Evolutionary conservation across 2,113 vertebrate species (phyloP).

Genomic region (Centrocercus urophasianus): DNA sequence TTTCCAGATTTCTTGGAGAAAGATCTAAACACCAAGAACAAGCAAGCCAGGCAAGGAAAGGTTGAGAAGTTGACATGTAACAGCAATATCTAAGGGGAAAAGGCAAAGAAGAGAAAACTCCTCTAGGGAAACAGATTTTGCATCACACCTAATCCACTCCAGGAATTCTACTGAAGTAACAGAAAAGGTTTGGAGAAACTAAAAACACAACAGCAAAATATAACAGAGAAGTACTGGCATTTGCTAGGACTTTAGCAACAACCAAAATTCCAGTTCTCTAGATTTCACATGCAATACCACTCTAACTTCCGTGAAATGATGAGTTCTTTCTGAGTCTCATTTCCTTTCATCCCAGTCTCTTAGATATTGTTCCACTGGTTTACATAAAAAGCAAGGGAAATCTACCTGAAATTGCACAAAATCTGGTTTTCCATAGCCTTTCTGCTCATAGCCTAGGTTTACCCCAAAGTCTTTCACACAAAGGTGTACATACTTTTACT

Average conservation of each 20-base stretch:
- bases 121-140: neutral
- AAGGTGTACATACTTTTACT: neutral
- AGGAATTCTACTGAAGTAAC: neutral
- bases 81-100: conserved; percentile 13
- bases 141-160: neutral
- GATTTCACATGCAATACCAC: neutral
- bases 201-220: neutral
- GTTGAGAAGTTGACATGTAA: conserved; percentile 3
- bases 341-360: neutral
- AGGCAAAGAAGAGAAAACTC: neutral
- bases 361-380: neutral
- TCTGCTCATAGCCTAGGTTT: neutral
- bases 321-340: neutral
- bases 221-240: neutral
- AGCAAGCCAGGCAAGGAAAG: conserved; percentile 11
- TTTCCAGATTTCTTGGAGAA: conserved; percentile 48
- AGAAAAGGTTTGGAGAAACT: neutral
- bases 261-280: neutral
- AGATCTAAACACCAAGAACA: conserved; percentile 29
- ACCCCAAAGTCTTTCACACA: neutral
- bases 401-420: neutral
- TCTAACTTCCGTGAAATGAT: neutral
- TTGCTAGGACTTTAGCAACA: neutral
- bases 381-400: neutral
- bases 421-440: neutral